Conservation (phyloP, 1,140 invertebrate genomes). For the Oscheius sp. region DNA sequence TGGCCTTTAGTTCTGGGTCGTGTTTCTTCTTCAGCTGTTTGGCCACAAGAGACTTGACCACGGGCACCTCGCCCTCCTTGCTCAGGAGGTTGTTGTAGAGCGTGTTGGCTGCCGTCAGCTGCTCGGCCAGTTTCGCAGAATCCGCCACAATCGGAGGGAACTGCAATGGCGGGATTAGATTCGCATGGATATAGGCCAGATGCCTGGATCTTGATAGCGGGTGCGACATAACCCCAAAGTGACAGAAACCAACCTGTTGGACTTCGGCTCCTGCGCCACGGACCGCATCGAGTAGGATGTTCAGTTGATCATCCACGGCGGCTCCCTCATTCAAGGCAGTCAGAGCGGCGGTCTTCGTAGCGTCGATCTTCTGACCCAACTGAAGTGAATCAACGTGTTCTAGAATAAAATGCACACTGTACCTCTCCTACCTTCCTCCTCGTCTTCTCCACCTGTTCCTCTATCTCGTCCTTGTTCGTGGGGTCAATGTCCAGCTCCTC, state of each 20-base stretch:
- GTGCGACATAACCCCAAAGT: no score
- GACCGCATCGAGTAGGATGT: background rate
- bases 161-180: background rate
- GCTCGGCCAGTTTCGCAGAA: conserved; percentile 34
- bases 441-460: conserved; percentile 14
- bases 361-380: conserved; percentile 23
- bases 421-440: conserved; percentile 21
- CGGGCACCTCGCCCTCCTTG: conserved; percentile 87
- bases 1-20: conserved; percentile 66
- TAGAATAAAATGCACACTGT: background rate
- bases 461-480: conserved; percentile 26
- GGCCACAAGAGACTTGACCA: conserved; percentile 84
- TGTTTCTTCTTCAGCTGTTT: conserved; percentile 71
- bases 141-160: conserved; percentile 31
- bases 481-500: conserved; percentile 38
- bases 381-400: background rate
- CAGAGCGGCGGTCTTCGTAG: conserved; percentile 12
- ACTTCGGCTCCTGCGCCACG: background rate
- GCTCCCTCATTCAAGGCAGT: conserved; percentile 13
- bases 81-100: conserved; percentile 70
- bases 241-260: background rate
- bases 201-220: no score
- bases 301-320: conserved; percentile 62
- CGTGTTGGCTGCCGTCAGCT: conserved; percentile 63
- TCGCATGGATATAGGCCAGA: background rate